A percentile compares a stretch with the other conserved stretches of the same genome.
These are phyloP conservation scores for Cephus runcator DNA, from an alignment of 2,888 invertebrate species.

Conservation along the genomic window DNA sequence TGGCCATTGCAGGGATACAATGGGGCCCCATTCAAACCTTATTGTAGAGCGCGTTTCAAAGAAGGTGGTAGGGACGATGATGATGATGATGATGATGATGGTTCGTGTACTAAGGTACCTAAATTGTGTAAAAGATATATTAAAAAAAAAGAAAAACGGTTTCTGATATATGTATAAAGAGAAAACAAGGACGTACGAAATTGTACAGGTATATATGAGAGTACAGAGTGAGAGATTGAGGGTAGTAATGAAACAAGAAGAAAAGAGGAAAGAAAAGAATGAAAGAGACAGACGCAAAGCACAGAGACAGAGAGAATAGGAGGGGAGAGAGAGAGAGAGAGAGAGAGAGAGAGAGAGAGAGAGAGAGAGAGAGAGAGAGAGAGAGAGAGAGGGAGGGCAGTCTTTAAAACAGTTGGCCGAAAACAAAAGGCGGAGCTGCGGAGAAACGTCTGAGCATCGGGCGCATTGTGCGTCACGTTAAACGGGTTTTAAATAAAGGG, in stretches of 20 bases:
- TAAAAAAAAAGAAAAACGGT: not conserved
- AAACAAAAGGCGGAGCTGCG: conserved; percentile 54
- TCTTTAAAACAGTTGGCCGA: conserved; percentile 58
- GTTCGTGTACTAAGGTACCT: conserved; percentile 25
- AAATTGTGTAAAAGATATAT: not conserved
- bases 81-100: conserved; percentile 35
- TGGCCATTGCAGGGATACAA: conserved; percentile 57
- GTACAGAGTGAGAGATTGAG: not conserved
- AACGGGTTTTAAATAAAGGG: conserved; percentile 55
- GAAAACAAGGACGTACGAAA: conserved; percentile 10
- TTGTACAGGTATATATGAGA: not conserved
- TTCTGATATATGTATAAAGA: conserved; percentile 9
- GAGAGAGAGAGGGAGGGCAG: conserved; percentile 21
- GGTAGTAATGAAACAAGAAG: not conserved
- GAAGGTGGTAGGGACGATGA: conserved; percentile 45
- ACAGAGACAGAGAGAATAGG: not conserved
- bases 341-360: conserved; percentile 1
- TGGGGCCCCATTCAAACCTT: conserved; percentile 56
- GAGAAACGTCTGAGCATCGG: conserved; percentile 58
- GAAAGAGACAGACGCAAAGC: conserved; percentile 4
- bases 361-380: conserved; percentile 11
- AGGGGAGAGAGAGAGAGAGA: not conserved
- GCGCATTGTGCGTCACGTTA: conserved; percentile 48
- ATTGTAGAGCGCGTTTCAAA: conserved; percentile 57
- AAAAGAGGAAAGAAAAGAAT: conserved; percentile 11